These are phyloP conservation scores for Thrips palmi DNA, from an alignment of 1,140 invertebrate species.

Conservation along the genomic window DNA sequence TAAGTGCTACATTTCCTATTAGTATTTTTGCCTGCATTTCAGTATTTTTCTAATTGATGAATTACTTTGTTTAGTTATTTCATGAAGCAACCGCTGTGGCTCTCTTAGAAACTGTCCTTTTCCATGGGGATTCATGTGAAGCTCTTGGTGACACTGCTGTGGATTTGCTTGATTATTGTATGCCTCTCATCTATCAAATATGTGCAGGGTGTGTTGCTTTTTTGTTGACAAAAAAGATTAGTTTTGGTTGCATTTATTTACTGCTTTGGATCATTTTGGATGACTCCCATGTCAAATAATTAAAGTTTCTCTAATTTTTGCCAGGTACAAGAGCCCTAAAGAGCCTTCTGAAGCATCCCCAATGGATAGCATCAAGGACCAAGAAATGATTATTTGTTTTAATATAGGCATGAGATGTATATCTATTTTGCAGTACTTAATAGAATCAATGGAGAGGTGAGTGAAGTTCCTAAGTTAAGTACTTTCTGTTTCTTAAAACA, in stretches of 20 bases:
- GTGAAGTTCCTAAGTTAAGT: no score
- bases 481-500: no score
- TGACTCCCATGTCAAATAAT: no score
- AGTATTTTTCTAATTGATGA: constrained; percentile 11
- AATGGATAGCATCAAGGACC: constrained; percentile 36
- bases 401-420: constrained; percentile 51
- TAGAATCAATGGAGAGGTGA: constrained; percentile 32
- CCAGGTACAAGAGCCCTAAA: constrained; percentile 5
- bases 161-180: constrained; percentile 52
- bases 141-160: constrained; percentile 43
- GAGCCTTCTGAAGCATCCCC: constrained; percentile 28
- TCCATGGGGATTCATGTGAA: constrained; percentile 48
- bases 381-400: constrained; percentile 42
- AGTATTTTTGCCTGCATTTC: not conserved
- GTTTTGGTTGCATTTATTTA: no score
- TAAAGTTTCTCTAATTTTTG: not conserved
- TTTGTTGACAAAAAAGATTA: no score
- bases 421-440: constrained; percentile 42
- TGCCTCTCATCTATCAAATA: not conserved
- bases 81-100: constrained; percentile 48
- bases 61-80: constrained; percentile 35
- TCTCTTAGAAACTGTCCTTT: constrained; percentile 52
- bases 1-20: constrained; percentile 17
- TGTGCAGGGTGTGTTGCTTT: not conserved
- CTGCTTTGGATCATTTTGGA: no score